Evolutionary conservation across 2,113 vertebrate genomes (phyloP).

Genomic region (Austrofundulus limnaeus): DNA sequence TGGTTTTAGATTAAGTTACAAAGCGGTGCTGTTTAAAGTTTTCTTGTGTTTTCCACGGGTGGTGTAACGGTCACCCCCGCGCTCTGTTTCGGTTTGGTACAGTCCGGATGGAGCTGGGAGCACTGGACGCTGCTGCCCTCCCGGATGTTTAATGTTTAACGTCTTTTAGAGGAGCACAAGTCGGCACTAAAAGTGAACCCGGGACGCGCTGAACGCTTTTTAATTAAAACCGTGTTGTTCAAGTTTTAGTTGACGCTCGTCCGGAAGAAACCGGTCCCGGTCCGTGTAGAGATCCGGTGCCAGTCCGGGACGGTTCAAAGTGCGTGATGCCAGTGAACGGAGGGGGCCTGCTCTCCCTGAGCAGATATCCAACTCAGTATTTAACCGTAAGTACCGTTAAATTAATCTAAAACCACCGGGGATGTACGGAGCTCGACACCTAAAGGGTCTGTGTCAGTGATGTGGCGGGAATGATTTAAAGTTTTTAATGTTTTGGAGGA

Average conservation of each 20-base stretch:
- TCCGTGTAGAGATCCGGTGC: conserved; percentile 4
- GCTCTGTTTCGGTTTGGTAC: conserved; percentile 31
- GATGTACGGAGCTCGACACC: no score
- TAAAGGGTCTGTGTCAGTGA: no score
- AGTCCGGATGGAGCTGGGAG: conserved; percentile 36
- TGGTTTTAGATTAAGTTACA: rapidly evolving
- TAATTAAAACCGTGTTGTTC: neutral
- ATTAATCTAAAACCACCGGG: neutral
- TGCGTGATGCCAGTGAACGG: conserved; percentile 74
- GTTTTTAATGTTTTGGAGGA: neutral
- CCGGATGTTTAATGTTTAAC: conserved; percentile 8
- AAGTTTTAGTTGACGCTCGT: neutral
- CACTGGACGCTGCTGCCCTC: conserved; percentile 46
- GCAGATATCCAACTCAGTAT: conserved; percentile 58
- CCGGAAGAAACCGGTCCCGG: neutral
- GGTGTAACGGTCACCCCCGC: neutral
- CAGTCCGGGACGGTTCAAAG: conserved; percentile 56
- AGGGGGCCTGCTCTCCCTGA: conserved; percentile 63
- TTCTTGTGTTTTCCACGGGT: neutral
- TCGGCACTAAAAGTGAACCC: neutral
- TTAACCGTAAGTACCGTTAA: conserved; percentile 55
- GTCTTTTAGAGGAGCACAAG: neutral
- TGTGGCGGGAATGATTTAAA: neutral
- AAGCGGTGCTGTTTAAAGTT: neutral
- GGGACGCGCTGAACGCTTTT: neutral